Evolutionary conservation across 2,888 invertebrate genomes (phyloP), one percentile per base, ranked within the genome.

Genomic region (Dermolepida albohirtum): DNA sequence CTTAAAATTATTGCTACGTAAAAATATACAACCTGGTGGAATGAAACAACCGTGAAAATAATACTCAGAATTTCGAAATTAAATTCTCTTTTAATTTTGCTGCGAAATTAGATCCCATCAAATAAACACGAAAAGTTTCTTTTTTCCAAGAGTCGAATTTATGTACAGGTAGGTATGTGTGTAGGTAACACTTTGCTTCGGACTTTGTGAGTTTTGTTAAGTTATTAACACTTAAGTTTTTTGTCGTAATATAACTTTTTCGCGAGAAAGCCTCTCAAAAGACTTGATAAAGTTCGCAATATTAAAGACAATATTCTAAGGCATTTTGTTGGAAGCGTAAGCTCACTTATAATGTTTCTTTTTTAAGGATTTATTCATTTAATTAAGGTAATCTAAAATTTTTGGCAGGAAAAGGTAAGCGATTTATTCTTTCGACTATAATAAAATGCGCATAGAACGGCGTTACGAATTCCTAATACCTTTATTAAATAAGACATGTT

Each of bases 1-100:
- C 66, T 66, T 70, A 69, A 34, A 73, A 71, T 72, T 74, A 74
- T 73, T 69, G 57, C 70, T 67, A 59, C 54, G 50, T 50, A 64
- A 64, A 64, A 63, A 40, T 40, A 50, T 52, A 51, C 64, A 40
- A 51, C 41, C 64, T 43, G 49, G 12, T 47, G 41, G 39, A 63
- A 44, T 67, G 64, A 67, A 67, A 54, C 51, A 44, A 44, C 43
- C 41, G 43, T 27, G 51, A 57, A 41, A 62, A 63, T 64, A 43
- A 64, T 64, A 55, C 64, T 55, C 40, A 59, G 29, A 51, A 51
- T 64, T 41, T 44, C 27, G 40, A 41, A 51, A 64, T 64, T 64
- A 64, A 64, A 64, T 64, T 64, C 14, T 40, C 51, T 64, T 64
- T 64, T 64, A 64, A 64, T 64, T 64, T 64, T 41, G 12, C 29